Evolutionary conservation across 2,797 vertebrate species (phyloP).

Genomic region (Dromococcyx pavoninus): DNA sequence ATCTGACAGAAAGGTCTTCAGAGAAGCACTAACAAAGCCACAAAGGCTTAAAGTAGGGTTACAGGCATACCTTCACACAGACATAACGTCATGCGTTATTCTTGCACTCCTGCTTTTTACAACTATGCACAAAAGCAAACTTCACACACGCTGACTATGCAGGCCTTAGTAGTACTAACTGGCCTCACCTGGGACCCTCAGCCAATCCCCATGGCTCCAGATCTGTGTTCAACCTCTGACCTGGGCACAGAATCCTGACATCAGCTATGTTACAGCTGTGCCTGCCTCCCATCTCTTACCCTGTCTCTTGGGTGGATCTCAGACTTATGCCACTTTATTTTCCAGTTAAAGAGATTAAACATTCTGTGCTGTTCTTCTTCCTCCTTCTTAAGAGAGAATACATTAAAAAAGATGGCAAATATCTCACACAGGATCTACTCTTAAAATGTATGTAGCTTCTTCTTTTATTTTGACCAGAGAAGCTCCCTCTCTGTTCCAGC

Average conservation of each 20-base stretch:
- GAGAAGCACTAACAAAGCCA: background rate
- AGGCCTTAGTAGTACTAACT: background rate
- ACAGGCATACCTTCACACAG: background rate
- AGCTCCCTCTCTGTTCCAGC: background rate
- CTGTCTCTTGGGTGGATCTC: background rate
- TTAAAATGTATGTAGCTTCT: background rate
- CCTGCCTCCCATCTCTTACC: background rate
- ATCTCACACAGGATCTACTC: background rate
- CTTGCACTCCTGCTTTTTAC: fast-evolving
- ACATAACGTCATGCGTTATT: background rate
- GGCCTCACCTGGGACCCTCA: background rate
- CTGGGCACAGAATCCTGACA: background rate
- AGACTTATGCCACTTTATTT: background rate
- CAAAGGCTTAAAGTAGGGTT: background rate
- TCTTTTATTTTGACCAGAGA: background rate
- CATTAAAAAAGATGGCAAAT: background rate
- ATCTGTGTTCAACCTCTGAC: background rate
- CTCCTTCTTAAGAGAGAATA: background rate
- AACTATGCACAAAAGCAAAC: background rate
- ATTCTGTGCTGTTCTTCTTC: background rate
- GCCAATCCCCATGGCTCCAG: background rate
- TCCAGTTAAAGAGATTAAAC: background rate
- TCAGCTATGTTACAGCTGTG: background rate
- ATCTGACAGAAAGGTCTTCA: background rate
- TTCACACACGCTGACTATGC: background rate